These are phyloP conservation scores for Zootermopsis nevadensis DNA, from an alignment of 2,888 invertebrate species.

Conservation along the genomic window DNA sequence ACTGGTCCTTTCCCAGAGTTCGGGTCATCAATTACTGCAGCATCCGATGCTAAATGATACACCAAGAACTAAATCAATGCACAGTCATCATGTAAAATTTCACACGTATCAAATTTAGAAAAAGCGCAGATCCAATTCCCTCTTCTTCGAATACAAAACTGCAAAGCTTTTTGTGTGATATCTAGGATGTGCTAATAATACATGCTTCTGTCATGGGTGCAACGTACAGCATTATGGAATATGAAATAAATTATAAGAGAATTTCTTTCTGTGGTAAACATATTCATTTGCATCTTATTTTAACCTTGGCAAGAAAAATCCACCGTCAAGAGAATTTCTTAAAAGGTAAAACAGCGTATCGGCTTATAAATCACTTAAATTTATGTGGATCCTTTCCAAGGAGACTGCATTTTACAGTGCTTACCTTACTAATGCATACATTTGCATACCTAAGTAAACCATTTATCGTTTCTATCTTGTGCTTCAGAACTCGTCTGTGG, in stretches of 20 bases:
- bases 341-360: not conserved
- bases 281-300: not conserved
- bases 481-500: not conserved
- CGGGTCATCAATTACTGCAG: not conserved
- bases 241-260: not conserved
- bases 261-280: not conserved
- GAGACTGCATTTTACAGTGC: not conserved
- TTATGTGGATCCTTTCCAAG: not conserved
- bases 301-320: not conserved
- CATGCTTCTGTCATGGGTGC: not conserved
- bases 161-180: not conserved
- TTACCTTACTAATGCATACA: not conserved
- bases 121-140: too few species aligned
- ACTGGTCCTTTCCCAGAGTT: conserved; percentile 25
- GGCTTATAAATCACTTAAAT: not conserved
- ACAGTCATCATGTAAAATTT: not conserved
- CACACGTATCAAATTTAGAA: not conserved
- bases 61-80: not conserved
- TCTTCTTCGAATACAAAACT: too few species aligned
- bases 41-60: not conserved
- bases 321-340: not conserved
- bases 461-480: not conserved
- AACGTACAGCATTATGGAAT: not conserved
- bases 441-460: too few species aligned
- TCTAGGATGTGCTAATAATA: not conserved